phyloP scores from a whole-genome alignment of 2,888 invertebrate species.

The Caradrina kadenii region DNA sequence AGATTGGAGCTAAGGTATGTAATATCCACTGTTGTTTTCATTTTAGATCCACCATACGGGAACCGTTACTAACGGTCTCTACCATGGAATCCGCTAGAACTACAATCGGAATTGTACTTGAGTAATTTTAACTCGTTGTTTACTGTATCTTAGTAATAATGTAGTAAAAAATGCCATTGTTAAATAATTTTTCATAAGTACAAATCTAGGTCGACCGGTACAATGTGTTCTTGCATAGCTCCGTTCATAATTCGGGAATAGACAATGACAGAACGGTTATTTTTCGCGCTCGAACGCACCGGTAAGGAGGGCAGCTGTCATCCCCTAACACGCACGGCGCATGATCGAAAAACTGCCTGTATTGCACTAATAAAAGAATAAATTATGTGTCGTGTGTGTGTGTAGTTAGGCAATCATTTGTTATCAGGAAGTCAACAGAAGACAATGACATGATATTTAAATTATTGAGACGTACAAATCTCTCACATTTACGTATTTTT shows the following conservation, averaged over 20 bases:
- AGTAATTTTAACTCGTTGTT: conserved; percentile 14
- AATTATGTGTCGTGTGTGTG: conserved; percentile 1
- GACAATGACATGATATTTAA: conserved; percentile 35
- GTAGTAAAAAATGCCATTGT: conserved; percentile 20
- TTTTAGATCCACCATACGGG: conserved; percentile 23
- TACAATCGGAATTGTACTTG: conserved; percentile 43
- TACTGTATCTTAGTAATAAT: conserved; percentile 14
- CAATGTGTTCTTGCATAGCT: conserved; percentile 74
- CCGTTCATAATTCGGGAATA: conserved; percentile 72
- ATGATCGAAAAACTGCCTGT: conserved; percentile 12
- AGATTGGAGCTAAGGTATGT: conserved; percentile 93
- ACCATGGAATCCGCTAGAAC: conserved; percentile 45
- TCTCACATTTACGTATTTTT: not conserved
- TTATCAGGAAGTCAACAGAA: conserved; percentile 43
- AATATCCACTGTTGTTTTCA: conserved; percentile 34
- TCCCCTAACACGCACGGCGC: conserved; percentile 55
- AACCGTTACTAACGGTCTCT: conserved; percentile 56
- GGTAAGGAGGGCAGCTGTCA: conserved; percentile 64
- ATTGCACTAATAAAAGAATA: conserved; percentile 4
- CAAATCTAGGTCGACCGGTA: conserved; percentile 53
- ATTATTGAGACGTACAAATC: conserved; percentile 21
- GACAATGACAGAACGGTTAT: conserved; percentile 68
- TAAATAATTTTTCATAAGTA: conserved; percentile 46
- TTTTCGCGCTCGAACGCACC: conserved; percentile 70
- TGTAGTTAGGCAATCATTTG: conserved; percentile 2